Evolutionary conservation across 2,888 invertebrate genomes (phyloP), one percentile per base, ranked within the genome.

Genomic region (Stictocephala bisonia): DNA sequence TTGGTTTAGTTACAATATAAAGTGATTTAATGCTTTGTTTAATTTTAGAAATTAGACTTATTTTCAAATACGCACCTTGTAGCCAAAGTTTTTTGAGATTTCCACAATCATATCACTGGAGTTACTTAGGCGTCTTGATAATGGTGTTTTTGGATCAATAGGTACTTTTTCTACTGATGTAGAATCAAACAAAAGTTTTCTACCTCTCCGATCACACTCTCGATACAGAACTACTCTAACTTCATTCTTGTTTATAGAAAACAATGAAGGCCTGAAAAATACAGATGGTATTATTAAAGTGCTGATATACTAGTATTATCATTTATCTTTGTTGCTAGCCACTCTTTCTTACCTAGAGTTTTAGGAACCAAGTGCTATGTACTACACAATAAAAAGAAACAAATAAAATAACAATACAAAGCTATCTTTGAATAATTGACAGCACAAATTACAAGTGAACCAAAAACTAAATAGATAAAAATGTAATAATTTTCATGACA

Each of bases 181-280:
- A 0, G 95, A 95, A 84, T 96, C 96, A 83, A 94, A 96, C 69
- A 96, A 86, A 40, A 96, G 85, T 80, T 91, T 91, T 75, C 94
- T 87, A 26, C 94, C 94, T 75, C 91, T 87, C 84, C 91, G 90
- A 82, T 95, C 95, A 83, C 94, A 93, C 86, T 96, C 96, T 82
- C 91, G 90, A 85, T 93, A 95, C 77, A 96, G 86, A 81, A 96
- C 87, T 80, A 96, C 87, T 79, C 95, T 88, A 75, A 96, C 90
- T 86, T 93, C 91, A 83, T 90, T 89, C 78, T 87, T 87, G 56
- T 74, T 74, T 48, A 80, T 76, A 81, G 88, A 88, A 85, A 92
- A 90, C 80, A 89, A 88, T 83, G 88, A 87, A 78, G 86, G 84
- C 81, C 87, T 84, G 78, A 72, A 83, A 82, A 72, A 76, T 76